Evolutionary conservation across 2,113 vertebrate species (phyloP).

Genomic region (Monopterus albus): DNA sequence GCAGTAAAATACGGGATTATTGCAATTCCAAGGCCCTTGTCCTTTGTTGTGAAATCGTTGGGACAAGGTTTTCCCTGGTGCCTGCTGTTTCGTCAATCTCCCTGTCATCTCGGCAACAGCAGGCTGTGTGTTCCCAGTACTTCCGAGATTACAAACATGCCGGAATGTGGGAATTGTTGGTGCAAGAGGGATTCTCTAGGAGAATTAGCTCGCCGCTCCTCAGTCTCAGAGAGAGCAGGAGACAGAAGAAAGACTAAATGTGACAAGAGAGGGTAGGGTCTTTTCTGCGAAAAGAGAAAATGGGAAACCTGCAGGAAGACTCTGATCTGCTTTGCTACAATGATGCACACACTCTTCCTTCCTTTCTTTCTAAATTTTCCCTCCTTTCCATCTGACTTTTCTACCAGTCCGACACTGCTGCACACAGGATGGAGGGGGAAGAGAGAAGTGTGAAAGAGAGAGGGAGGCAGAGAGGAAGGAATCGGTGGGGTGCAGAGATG

Average conservation of each 20-base stretch:
- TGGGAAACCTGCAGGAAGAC: conserved; percentile 14
- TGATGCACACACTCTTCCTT: not conserved
- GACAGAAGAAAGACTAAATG: conserved; percentile 5
- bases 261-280: conserved; percentile 13
- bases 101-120: conserved; percentile 38
- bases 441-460: conserved; percentile 21
- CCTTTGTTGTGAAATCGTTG: conserved; percentile 78
- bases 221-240: conserved; percentile 29
- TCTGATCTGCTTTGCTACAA: not conserved
- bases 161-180: conserved; percentile 8
- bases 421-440: conserved; percentile 12
- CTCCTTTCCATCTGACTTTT: conserved; percentile 28
- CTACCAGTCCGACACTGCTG: conserved; percentile 5
- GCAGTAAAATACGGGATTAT: conserved; percentile 76
- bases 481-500: conserved; percentile 70
- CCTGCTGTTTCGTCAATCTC: conserved; percentile 53
- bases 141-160: conserved; percentile 32
- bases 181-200: conserved; percentile 35
- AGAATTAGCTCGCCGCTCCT: conserved; percentile 23
- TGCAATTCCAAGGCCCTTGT: conserved; percentile 62
- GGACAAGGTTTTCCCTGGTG: conserved; percentile 56
- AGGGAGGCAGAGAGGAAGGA: conserved; percentile 41
- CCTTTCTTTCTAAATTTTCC: conserved; percentile 18
- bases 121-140: conserved; percentile 32
- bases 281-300: conserved; percentile 11